Conservation (phyloP, 2,113 vertebrate species). For the rat (Rattus norvegicus) region GRCr8 NC_086026.1:61243501-61244000, state of each 20-base stretch:
- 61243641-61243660: slow-evolving; percentile 69
- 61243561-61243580: neutral
- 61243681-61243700: neutral
- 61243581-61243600: neutral
- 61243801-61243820: neutral
- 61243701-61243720: slow-evolving; percentile 22
- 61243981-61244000: neutral
- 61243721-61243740: neutral
- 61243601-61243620: slow-evolving; percentile 53
- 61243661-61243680: slow-evolving; percentile 29
- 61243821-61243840: neutral
- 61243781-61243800: neutral
- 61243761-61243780: neutral
- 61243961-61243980: neutral
- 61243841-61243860: neutral
- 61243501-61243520: neutral
- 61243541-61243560: neutral
- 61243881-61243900: neutral
- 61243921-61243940: neutral
- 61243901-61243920: neutral
- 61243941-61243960: slow-evolving; percentile 10
- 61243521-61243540: neutral
- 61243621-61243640: slow-evolving; percentile 69
- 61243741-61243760: neutral
- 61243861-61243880: neutral